Evolutionary conservation across 2,888 invertebrate species (phyloP), one percentile per base, ranked within the genome.

Genomic region (Sinohyriopsis cumingii): DNA sequence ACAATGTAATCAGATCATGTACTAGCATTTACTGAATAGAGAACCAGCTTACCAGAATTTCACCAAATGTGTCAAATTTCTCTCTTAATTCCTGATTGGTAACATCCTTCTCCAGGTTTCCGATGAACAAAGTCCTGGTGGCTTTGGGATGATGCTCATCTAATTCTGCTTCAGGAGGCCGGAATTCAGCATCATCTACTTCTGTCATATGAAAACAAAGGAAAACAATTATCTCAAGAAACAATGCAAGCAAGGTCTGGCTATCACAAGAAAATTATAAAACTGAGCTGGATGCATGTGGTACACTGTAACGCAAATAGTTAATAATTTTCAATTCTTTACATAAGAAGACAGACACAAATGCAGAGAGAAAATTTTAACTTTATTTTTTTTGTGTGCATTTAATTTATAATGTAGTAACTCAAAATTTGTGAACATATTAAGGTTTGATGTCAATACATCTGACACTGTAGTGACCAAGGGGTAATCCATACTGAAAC

Each of bases 141-240:
- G 98, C 97, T 91, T 97, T 98, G 64, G 97, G 97, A 92, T 98
- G 97, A 91, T 95, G 97, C 91, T 98, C 98, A 91, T 98, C 92
- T 61, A 97, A 93, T 91, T 97, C 97, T 83, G 96, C 96, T 92
- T 97, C 97, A 90, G 87, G 87, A 9, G 87, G 86, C 45, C 85
- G 79, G 75, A 86, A 85, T 57, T 89, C 89, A 55, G 79, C 78
- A 70, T 89, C 88, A 59, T 88, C 89, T 22, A 82, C 84, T 77
- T 89, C 88, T 86, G 79, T 54, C 71, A 76, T 60, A 61, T 7
- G 57, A 55, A 56, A 59, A 55, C 3, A 60, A 60, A 9, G 9
- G 45, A 61, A 61, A 15, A 24, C 3, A 61, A 61, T 22, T n/a
- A 20, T 24, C 28, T 22, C 57, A n/a, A 20, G n/a, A 3, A 57